Evolutionary conservation across 2,888 invertebrate species (phyloP).

Genomic region (Synergus laeviventris): DNA sequence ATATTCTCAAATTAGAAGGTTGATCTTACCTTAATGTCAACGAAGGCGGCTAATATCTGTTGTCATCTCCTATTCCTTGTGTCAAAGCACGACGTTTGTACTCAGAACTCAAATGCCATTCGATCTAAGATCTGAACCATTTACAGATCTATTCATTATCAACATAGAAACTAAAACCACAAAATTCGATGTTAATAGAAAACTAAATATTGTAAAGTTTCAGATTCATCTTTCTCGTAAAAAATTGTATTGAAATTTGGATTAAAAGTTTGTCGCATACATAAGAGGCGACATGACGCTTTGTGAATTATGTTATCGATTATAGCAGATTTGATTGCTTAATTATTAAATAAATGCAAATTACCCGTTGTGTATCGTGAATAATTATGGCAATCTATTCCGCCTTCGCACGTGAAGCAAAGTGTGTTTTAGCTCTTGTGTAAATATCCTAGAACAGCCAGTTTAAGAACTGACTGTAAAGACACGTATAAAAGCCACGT

Average conservation of each 20-base stretch:
- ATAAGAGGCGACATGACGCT: too few relatives aligned
- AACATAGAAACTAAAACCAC: background rate
- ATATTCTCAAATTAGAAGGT: constrained; percentile 25
- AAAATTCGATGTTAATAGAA: background rate
- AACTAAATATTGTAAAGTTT: background rate
- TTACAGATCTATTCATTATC: background rate
- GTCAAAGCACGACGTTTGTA: constrained; percentile 1
- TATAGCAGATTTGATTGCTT: too few relatives aligned
- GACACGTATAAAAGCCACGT: background rate
- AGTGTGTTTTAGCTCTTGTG: background rate
- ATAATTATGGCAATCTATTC: background rate
- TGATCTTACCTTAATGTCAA: constrained; percentile 27
- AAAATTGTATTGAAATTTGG: too few relatives aligned
- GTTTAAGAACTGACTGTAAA: constrained; percentile 7
- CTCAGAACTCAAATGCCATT: background rate
- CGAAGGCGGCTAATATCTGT: background rate
- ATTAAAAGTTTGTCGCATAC: too few relatives aligned
- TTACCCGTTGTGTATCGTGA: background rate
- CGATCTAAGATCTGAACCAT: background rate
- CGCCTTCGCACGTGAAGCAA: background rate
- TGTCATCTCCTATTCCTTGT: constrained; percentile 8
- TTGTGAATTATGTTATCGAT: too few relatives aligned
- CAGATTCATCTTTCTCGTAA: too few relatives aligned
- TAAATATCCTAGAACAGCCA: background rate
- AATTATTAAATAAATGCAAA: too few relatives aligned